phyloP scores from a whole-genome alignment of 2,797 vertebrate genomes.

The Melanotaenia trifasciata region DNA sequence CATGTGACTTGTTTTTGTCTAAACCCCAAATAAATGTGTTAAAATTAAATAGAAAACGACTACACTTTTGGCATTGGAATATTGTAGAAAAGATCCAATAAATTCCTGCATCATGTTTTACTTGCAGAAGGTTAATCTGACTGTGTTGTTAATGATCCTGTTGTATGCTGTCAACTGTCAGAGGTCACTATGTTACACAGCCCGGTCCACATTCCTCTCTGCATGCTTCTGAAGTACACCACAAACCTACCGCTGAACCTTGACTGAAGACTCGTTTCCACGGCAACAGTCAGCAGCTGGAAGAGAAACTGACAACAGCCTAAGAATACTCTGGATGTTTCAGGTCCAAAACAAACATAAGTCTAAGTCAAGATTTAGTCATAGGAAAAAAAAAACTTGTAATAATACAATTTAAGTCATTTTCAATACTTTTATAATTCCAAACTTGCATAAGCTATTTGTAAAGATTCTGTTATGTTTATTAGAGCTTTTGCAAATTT shows the following conservation, averaged over 20 bases:
- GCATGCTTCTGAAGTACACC: constrained; percentile 8
- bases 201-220: constrained; percentile 40
- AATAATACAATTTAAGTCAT: neutral
- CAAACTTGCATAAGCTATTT: no score
- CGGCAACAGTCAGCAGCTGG: constrained; percentile 15
- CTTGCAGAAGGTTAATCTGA: neutral
- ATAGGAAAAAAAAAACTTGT: no score
- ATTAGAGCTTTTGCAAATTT: neutral
- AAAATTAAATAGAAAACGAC: neutral
- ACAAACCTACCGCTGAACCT: neutral
- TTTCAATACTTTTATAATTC: neutral
- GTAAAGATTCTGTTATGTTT: neutral
- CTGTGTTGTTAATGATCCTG: neutral
- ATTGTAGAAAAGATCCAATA: neutral
- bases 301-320: constrained; percentile 5
- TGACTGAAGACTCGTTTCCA: constrained; percentile 1
- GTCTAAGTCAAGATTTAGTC: neutral
- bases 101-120: neutral
- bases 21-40: neutral
- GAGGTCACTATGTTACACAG: constrained; percentile 27
- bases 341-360: neutral
- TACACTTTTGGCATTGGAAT: neutral
- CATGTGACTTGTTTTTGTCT: neutral
- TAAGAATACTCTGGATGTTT: neutral
- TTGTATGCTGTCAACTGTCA: constrained; percentile 2